Base-by-base conservation (phyloP, 1,140 invertebrate species). In the Lepidostoma basale region DNA sequence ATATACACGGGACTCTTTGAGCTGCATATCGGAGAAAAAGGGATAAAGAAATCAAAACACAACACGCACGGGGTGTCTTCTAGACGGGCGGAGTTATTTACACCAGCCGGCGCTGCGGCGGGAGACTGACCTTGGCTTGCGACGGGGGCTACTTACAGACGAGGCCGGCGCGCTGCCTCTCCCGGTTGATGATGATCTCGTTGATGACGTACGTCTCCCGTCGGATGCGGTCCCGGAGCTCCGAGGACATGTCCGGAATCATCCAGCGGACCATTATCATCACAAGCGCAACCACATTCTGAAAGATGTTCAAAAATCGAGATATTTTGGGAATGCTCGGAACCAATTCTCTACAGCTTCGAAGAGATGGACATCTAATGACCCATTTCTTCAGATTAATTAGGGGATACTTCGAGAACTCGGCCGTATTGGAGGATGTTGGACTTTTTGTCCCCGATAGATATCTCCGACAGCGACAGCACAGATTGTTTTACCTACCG, bases 181-280 rank as follows among this genome's bases (percentile, higher is more conserved):
- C 92, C 74, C 91, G 89, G 71, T 89, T 89, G 69, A 96, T 92
- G 66, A 96, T 94, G 73, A 96, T 91, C 78, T 94, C 92, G 81
- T 94, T 96, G 60, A 93, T 95, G 65, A 96, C 85, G 80, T 93
- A 94, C 4, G 89, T 88, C 81, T 96, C 94, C 68, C 92, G 85
- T 23, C 93, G 85, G 74, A 95, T 95, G 78, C 90, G 87, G 76
- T 94, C 90, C 14, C 86, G 83, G 44, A 97, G 83, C 65, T 89
- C 85, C 20, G 85, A 84, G 2, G 92, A 91, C 78, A 95, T 88
- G 78, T 96, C 93, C 3, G 94, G 94, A 62, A 97, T 94, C 62
- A 92, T 85, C 91, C 92, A 95, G 62, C 89, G 87, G 2, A 96
- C 88, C 22, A 94, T 79, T 76, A 94, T 92, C 80, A 93, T 92